Conservation (phyloP, 2,888 invertebrate species). For the Biston betularia region DNA sequence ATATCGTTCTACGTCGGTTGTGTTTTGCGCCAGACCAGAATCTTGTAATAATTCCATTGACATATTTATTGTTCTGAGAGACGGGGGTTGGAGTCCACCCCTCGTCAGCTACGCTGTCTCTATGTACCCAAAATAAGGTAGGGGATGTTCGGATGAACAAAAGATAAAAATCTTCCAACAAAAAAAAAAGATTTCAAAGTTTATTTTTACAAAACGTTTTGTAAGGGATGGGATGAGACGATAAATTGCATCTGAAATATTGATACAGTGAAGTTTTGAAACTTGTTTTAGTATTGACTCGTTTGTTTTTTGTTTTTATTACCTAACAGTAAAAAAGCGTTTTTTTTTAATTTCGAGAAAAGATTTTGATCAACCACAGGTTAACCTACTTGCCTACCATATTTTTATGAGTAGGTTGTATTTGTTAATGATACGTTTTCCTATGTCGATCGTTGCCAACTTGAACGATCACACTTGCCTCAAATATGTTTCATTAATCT, state of each 20-base stretch:
- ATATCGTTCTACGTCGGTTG: conserved; percentile 16
- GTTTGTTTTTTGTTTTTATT: conserved; percentile 21
- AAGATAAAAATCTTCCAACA: conserved; percentile 57
- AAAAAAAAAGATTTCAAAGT: conserved; percentile 39
- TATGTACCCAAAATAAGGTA: conserved; percentile 47
- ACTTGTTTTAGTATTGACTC: conserved; percentile 24
- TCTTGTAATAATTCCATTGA: conserved; percentile 82
- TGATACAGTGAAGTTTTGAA: conserved; percentile 33
- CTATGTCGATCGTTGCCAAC: too few species aligned
- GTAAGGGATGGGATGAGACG: conserved; percentile 41
- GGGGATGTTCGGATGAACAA: conserved; percentile 33
- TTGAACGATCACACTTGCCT: too few species aligned
- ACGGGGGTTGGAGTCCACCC: conserved; percentile 62
- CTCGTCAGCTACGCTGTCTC: conserved; percentile 55
- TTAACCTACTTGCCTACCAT: neutral
- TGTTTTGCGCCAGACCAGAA: conserved; percentile 51
- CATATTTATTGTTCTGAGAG: conserved; percentile 83
- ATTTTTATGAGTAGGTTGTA: too few species aligned
- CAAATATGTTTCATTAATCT: too few species aligned
- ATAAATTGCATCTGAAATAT: conserved; percentile 41
- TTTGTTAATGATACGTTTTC: too few species aligned
- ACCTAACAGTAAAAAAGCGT: neutral
- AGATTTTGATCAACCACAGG: neutral
- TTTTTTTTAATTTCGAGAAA: neutral
- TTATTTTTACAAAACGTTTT: conserved; percentile 40